Evolutionary conservation across 2,888 invertebrate genomes (phyloP).

Genomic region (Ectropis crepuscularia): DNA sequence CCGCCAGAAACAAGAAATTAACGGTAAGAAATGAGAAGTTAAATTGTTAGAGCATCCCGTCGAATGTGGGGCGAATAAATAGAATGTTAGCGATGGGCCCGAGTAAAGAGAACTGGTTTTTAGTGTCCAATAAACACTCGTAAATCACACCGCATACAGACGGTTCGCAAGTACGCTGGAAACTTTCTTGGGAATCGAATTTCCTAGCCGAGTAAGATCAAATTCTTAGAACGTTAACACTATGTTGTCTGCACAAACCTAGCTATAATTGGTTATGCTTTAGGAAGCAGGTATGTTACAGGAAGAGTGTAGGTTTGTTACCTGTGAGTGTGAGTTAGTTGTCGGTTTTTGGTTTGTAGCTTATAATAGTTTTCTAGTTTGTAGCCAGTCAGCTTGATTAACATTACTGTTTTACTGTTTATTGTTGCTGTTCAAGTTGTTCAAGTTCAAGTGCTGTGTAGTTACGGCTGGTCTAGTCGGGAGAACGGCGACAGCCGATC

Average conservation of each 20-base stretch:
- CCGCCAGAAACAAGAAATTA: constrained; percentile 30
- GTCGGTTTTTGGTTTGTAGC: neutral
- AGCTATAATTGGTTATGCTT: too few relatives aligned
- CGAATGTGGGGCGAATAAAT: constrained; percentile 41
- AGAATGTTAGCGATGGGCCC: constrained; percentile 28
- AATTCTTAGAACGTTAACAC: neutral
- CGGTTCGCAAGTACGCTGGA: constrained; percentile 18
- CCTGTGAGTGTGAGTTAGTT: too few relatives aligned
- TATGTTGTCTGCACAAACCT: too few relatives aligned
- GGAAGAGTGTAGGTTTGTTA: too few relatives aligned
- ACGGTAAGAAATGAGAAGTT: constrained; percentile 28
- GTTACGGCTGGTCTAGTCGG: too few relatives aligned
- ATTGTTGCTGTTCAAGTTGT: too few relatives aligned
- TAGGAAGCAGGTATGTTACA: too few relatives aligned
- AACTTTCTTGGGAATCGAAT: constrained; percentile 21
- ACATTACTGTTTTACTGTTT: too few relatives aligned
- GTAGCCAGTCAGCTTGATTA: too few relatives aligned
- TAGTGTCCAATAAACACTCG: constrained; percentile 43
- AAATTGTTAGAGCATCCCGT: constrained; percentile 37
- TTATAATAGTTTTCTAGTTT: too few relatives aligned
- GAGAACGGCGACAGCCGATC: too few relatives aligned
- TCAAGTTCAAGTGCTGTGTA: too few relatives aligned
- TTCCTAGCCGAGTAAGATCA: neutral
- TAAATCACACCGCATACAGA: constrained; percentile 29
- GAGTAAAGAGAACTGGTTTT: constrained; percentile 35